Evolutionary conservation across 1,140 invertebrate genomes (phyloP).

Genomic region (Drosophila nebulosa): DNA sequence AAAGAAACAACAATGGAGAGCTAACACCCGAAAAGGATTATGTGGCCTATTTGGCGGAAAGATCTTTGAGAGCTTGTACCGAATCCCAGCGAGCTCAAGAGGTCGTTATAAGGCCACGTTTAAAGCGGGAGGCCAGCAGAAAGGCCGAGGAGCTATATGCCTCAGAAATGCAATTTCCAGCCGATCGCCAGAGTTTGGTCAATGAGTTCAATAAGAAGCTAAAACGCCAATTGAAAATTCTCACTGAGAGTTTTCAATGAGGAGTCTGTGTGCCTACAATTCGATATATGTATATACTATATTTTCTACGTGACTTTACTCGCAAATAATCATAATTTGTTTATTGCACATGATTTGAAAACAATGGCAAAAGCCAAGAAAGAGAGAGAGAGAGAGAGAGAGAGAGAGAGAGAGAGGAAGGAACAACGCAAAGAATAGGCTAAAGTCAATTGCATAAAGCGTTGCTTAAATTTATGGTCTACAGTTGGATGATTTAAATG

Average conservation of each 20-base stretch:
- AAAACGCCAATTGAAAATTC: conserved; percentile 20
- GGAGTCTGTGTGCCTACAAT: too few relatives aligned
- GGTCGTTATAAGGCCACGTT: background rate
- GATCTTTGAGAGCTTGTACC: conserved; percentile 12
- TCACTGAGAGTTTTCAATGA: conserved; percentile 40
- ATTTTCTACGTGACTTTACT: conserved; percentile 39
- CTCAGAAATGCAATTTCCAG: conserved; percentile 3
- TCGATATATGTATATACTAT: conserved; percentile 15
- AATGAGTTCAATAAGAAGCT: conserved; percentile 35
- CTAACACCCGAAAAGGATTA: conserved; percentile 13
- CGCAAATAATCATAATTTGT: conserved; percentile 33
- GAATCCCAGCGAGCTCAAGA: background rate
- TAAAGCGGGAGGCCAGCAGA: background rate
- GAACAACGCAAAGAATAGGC: background rate
- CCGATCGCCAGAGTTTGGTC: conserved; percentile 6
- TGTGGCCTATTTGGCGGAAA: conserved; percentile 42
- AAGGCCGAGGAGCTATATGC: background rate
- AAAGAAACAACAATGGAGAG: background rate
- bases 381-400: background rate
- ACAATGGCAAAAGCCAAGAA: conserved; percentile 14
- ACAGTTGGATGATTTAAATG: background rate
- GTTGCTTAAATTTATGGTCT: conserved; percentile 10
- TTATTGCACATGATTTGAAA: conserved; percentile 14
- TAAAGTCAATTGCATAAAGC: conserved; percentile 15
- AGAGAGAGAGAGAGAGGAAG: background rate